These are phyloP conservation scores for Lasioglossum calceatum DNA, from an alignment of 2,888 invertebrate species.

Conservation along the genomic window DNA sequence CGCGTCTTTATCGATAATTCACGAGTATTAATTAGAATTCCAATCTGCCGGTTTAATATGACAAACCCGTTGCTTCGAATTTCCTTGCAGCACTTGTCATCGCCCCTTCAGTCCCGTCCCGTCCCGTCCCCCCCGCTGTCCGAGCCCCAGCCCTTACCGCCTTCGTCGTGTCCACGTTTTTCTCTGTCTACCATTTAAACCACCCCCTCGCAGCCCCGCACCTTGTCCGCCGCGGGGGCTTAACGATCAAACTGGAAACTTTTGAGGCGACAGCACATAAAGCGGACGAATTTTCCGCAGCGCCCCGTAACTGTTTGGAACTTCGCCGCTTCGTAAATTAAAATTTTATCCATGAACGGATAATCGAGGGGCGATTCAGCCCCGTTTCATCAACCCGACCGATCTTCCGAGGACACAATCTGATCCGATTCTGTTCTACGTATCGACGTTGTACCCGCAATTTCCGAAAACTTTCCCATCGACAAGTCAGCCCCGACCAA, in stretches of 20 bases:
- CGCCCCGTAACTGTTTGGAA: constrained; percentile 63
- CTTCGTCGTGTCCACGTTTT: constrained; percentile 7
- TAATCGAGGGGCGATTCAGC: constrained; percentile 71
- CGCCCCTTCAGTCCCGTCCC: not conserved
- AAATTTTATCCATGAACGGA: constrained; percentile 72
- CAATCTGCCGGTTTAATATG: constrained; percentile 76
- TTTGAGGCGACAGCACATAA: constrained; percentile 66
- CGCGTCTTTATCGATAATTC: constrained; percentile 72
- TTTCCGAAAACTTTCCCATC: constrained; percentile 10
- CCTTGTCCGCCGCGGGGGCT: constrained; percentile 52
- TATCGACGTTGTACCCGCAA: constrained; percentile 3
- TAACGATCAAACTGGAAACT: constrained; percentile 73
- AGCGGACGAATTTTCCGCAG: constrained; percentile 65
- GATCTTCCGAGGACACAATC: constrained; percentile 24
- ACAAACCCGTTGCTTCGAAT: constrained; percentile 47
- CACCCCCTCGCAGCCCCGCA: constrained; percentile 41
- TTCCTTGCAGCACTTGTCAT: constrained; percentile 43
- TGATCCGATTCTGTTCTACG: constrained; percentile 36
- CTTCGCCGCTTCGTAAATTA: constrained; percentile 69
- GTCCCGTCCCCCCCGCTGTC: not conserved
- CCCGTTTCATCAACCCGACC: constrained; percentile 55
- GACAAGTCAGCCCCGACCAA: constrained; percentile 1
- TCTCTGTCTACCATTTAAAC: constrained; percentile 19
- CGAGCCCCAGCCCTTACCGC: not conserved
- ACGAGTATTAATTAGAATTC: constrained; percentile 79